Evolutionary conservation across 2,113 vertebrate genomes (phyloP).

Genomic region (Mungos mungo): DNA sequence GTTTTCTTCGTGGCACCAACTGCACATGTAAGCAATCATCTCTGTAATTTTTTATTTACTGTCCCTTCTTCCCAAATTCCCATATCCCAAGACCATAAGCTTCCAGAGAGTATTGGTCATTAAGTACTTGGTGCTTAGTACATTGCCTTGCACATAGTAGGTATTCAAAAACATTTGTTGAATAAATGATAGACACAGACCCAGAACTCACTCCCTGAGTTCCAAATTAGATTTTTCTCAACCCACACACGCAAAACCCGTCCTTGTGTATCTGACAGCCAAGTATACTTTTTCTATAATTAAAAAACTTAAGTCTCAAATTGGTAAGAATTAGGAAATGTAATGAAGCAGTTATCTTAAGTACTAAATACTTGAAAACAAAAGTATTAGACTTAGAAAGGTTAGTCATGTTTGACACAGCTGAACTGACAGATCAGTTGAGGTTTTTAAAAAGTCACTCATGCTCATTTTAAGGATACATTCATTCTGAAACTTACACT

Average conservation of each 20-base stretch:
- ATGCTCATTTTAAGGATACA: constrained; percentile 2
- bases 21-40: neutral
- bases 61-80: neutral
- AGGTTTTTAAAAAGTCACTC: constrained; percentile 25
- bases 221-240: constrained; percentile 19
- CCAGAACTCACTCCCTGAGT: neutral
- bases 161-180: neutral
- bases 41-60: neutral
- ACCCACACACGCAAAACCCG: neutral
- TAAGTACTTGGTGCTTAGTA: neutral
- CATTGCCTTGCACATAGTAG: neutral
- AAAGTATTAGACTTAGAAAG: neutral
- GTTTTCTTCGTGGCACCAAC: neutral
- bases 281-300: neutral
- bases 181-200: neutral
- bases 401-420: neutral
- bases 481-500: constrained; percentile 2
- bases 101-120: neutral
- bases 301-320: neutral
- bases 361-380: constrained; percentile 20
- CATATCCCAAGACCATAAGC: neutral
- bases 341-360: neutral
- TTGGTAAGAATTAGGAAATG: neutral
- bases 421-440: neutral
- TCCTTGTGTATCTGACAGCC: neutral